Evolutionary conservation across 2,113 vertebrate species (phyloP), one percentile per base, ranked within the genome.

Genomic region (Chloroceryle aenea): DNA sequence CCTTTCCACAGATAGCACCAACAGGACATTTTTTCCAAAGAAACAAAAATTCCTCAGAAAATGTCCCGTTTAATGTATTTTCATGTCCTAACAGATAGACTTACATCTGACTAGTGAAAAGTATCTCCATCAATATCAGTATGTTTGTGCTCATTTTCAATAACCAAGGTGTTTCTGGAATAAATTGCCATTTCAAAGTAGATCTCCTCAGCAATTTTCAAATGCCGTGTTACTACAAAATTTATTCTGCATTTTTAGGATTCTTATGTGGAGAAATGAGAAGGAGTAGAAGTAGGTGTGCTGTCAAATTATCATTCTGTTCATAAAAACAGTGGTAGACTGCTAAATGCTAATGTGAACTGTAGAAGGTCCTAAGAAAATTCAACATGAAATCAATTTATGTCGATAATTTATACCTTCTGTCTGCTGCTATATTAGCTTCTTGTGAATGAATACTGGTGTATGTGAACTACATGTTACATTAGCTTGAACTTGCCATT

Each of bases 241-340:
- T 43, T 71, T 95, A 32, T 82, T 92, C 52, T 52, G 12, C 27
- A 47, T 92, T 89, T 61, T 79, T 68, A 68, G 27, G 19, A 64
- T 76, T 90, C 63, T 50, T 55, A 34, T 50, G 8, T 9, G 73
- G 45, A 85, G 59, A 85, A 26, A 66, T 50, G 23, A 78, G 92
- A 94, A 90, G 72, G 81, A 82, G 42, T 78, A 64, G 62, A 75
- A 55, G 86, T 97, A 92, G 80, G 62, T 95, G 75, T 91, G 45
- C 63, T 95, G 74, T 85, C 4, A 23, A 80, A 76, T 91, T 85
- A 87, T 6, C 50, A 78, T 89, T 71, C 66, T 80, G 26, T 45
- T 93, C 74, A 71, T 63, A 55, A 64, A 89, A 93, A 76, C 42
- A 75, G 52, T 68, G 48, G 23, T 87, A 93, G 90, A 90, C 67